These are phyloP conservation scores for Champsocephalus esox DNA, from an alignment of 2,797 vertebrate species.

Conservation along the genomic window DNA sequence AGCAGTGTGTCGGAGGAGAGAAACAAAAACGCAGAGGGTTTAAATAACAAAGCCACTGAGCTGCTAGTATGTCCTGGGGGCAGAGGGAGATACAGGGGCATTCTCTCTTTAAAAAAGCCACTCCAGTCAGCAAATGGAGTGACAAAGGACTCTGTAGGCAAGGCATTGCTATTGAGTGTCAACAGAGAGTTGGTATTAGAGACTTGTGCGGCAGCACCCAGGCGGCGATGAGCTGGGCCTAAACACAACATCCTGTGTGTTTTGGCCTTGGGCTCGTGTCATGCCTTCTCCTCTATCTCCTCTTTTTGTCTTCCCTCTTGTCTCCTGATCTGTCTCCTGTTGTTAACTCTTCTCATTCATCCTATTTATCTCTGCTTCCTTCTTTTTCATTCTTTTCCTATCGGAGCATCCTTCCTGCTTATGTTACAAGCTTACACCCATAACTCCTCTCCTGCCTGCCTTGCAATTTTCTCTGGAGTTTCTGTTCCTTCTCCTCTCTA, in stretches of 20 bases:
- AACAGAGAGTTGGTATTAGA: slow-evolving; percentile 84
- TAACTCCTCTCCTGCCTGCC: neutral
- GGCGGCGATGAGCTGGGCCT: slow-evolving; percentile 68
- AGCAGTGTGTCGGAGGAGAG: slow-evolving; percentile 82
- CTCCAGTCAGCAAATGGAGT: slow-evolving; percentile 88
- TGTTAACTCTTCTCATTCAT: slow-evolving; percentile 37
- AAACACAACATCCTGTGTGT: slow-evolving; percentile 83
- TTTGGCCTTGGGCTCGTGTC: slow-evolving; percentile 70
- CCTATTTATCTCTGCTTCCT: slow-evolving; percentile 5
- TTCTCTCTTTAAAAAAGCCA: slow-evolving; percentile 86
- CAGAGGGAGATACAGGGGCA: slow-evolving; percentile 84
- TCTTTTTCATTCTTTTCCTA: slow-evolving; percentile 19
- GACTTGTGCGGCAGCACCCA: slow-evolving; percentile 73
- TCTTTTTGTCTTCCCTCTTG: slow-evolving; percentile 56
- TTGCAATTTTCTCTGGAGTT: slow-evolving; percentile 6
- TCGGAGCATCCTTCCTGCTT: slow-evolving; percentile 8
- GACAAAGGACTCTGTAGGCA: slow-evolving; percentile 86
- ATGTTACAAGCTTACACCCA: neutral
- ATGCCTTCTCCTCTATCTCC: slow-evolving; percentile 53
- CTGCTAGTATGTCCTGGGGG: slow-evolving; percentile 85
- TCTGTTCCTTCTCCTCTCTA: slow-evolving; percentile 14
- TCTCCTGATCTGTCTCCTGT: slow-evolving; percentile 48
- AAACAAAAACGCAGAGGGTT: slow-evolving; percentile 83
- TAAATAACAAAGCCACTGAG: slow-evolving; percentile 84
- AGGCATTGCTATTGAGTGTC: slow-evolving; percentile 86